Conservation (phyloP, 2,113 vertebrate genomes). For the Oncorhynchus kisutch region DNA sequence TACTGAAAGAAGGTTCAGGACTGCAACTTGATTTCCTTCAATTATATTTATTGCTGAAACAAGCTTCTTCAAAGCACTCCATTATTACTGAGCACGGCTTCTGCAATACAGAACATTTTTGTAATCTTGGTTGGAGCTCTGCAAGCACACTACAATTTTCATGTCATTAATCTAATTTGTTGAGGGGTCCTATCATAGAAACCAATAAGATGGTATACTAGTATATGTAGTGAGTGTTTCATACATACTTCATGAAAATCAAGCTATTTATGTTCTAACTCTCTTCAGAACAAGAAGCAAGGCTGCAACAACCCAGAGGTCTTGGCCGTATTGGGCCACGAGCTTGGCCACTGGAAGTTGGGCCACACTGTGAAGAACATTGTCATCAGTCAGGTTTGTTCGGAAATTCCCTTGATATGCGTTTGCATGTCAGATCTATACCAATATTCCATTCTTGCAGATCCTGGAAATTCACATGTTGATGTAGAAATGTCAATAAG, state of each 20-base stretch:
- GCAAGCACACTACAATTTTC: too few relatives aligned
- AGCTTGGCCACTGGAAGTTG: slow-evolving; percentile 97
- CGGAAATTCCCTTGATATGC: neutral
- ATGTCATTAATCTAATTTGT: too few relatives aligned
- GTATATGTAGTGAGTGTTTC: too few relatives aligned
- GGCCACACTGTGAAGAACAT: slow-evolving; percentile 98
- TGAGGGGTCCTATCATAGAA: too few relatives aligned
- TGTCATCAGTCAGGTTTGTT: slow-evolving; percentile 90
- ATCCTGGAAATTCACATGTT: too few relatives aligned
- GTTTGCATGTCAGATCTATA: neutral
- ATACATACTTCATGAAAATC: neutral
- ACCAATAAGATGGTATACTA: too few relatives aligned
- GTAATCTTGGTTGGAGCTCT: too few relatives aligned
- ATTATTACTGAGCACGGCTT: too few relatives aligned
- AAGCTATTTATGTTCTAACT: neutral
- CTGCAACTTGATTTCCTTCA: neutral
- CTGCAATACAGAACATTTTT: too few relatives aligned
- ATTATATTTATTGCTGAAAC: too few relatives aligned
- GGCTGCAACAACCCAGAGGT: slow-evolving; percentile 97
- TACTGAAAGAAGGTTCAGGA: neutral
- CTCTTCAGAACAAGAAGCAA: slow-evolving; percentile 89
- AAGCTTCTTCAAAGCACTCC: too few relatives aligned
- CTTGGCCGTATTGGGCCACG: slow-evolving; percentile 94
- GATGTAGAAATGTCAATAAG: too few relatives aligned
- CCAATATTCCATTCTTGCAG: neutral